Evolutionary conservation across 30 jellyfish, hydroid and myxozoan species (phyloP).

Genomic region (Morbakka virulenta): DNA sequence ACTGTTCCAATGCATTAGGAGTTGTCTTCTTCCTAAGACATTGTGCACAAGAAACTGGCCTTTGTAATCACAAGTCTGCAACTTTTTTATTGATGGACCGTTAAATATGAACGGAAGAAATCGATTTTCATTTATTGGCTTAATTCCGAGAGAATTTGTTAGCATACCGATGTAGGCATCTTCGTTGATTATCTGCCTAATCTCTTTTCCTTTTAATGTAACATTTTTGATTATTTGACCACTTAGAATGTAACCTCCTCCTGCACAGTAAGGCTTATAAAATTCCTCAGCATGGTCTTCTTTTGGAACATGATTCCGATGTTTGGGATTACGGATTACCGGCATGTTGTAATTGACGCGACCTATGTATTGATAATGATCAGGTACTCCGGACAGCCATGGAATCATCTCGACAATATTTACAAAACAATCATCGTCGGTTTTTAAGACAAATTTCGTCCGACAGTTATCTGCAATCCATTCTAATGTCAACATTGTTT

Average conservation of each 20-base stretch:
- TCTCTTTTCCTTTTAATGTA: conserved; percentile 56
- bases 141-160: conserved; percentile 60
- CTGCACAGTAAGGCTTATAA: conserved; percentile 88
- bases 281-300: conserved; percentile 65
- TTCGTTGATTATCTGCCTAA: conserved; percentile 83
- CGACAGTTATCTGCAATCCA: conserved; percentile 91
- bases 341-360: conserved; percentile 78
- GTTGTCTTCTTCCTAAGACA: conserved; percentile 71
- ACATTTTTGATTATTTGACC: conserved; percentile 64
- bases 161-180: conserved; percentile 98
- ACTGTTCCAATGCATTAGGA: conserved; percentile 85
- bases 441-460: conserved; percentile 73
- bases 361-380: conserved; percentile 65
- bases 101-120: conserved; percentile 83
- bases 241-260: conserved; percentile 87
- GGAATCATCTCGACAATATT: conserved; percentile 55
- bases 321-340: conserved; percentile 91
- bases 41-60: conserved; percentile 80
- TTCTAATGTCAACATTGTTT: conserved; percentile 84
- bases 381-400: conserved; percentile 67
- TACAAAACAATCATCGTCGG: conserved; percentile 96
- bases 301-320: conserved; percentile 82
- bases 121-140: conserved; percentile 84
- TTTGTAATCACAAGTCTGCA: conserved; percentile 85
- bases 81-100: conserved; percentile 55